These are phyloP conservation scores for Catalaphyllia jardinei DNA, from an alignment of 64 coral and sea anemone species.

Conservation along the genomic window DNA sequence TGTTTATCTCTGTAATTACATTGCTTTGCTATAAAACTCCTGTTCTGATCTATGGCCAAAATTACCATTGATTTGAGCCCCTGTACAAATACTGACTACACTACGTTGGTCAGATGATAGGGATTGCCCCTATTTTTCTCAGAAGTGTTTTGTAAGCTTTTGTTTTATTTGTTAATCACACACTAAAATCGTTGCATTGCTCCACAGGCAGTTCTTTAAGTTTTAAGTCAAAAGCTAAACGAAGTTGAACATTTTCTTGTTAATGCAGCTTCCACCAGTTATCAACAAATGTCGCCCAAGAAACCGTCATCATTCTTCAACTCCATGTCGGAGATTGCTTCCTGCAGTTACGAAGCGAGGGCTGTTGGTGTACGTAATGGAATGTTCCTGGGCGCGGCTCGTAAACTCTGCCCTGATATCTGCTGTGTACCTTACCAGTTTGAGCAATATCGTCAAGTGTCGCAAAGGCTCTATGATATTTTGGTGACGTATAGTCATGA, in stretches of 20 bases:
- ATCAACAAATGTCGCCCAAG: conserved; percentile 1
- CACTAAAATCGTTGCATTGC: no score
- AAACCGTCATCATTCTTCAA: conserved; percentile 63
- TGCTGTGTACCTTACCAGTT: conserved; percentile 94
- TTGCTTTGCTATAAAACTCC: no score
- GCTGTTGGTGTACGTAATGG: conserved; percentile 85
- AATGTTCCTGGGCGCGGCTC: conserved; percentile 84
- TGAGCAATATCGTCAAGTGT: conserved; percentile 92
- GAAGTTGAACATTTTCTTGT: background rate
- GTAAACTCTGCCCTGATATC: conserved; percentile 84
- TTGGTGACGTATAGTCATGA: conserved; percentile 90
- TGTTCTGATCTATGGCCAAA: no score
- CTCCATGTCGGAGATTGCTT: conserved; percentile 97
- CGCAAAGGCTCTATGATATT: conserved; percentile 84
- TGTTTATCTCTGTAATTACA: no score
- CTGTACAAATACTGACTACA: no score
- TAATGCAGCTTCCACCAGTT: background rate
- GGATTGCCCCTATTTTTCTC: no score
- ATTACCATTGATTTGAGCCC: no score
- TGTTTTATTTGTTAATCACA: no score
- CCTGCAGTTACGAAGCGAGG: conserved; percentile 95
- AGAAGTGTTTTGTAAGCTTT: no score
- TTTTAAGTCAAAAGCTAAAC: no score
- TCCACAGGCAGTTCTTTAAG: no score
- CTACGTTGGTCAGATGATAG: no score